phyloP scores from a whole-genome alignment of 2,888 invertebrate species.

The Drosophila pegasa region DNA sequence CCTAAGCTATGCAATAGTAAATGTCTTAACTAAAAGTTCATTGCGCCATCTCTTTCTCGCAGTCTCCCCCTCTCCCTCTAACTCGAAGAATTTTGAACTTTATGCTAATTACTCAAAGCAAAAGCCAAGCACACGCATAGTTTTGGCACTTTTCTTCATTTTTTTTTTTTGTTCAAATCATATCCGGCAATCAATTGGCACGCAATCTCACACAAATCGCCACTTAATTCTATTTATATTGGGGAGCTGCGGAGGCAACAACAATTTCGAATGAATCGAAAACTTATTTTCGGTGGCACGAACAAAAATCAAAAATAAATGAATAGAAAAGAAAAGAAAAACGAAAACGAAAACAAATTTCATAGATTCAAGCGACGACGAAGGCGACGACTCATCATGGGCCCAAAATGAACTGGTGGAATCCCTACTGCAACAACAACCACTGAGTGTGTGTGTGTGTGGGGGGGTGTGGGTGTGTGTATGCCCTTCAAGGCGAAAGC shows the following conservation, averaged over 20 bases:
- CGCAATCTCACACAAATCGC: conserved; percentile 75
- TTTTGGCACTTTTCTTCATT: conserved; percentile 4
- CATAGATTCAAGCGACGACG: conserved; percentile 63
- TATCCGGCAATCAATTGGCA: conserved; percentile 80
- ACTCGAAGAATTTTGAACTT: neutral
- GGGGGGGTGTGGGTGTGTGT: conserved; percentile 19
- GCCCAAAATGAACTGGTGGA: conserved; percentile 40
- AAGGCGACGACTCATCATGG: conserved; percentile 42
- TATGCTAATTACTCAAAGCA: conserved; percentile 2
- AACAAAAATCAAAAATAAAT: conserved; percentile 29
- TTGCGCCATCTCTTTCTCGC: neutral
- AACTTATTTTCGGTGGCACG: conserved; percentile 69
- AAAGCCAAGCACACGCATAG: neutral
- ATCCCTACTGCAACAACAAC: conserved; percentile 45
- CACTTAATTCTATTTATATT: conserved; percentile 78
- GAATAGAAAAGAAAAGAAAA: neutral
- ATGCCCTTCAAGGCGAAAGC: conserved; percentile 49
- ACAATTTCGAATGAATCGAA: conserved; percentile 66
- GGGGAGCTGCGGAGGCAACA: conserved; percentile 46
- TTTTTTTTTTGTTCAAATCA: conserved; percentile 55
- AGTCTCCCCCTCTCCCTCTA: neutral
- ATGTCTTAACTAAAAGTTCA: neutral
- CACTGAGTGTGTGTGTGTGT: conserved; percentile 8
- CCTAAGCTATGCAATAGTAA: neutral
- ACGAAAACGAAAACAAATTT: conserved; percentile 22